Evolutionary conservation across 2,888 invertebrate genomes (phyloP), one percentile per base, ranked within the genome.

Genomic region (Meliscaeva auricollis): DNA sequence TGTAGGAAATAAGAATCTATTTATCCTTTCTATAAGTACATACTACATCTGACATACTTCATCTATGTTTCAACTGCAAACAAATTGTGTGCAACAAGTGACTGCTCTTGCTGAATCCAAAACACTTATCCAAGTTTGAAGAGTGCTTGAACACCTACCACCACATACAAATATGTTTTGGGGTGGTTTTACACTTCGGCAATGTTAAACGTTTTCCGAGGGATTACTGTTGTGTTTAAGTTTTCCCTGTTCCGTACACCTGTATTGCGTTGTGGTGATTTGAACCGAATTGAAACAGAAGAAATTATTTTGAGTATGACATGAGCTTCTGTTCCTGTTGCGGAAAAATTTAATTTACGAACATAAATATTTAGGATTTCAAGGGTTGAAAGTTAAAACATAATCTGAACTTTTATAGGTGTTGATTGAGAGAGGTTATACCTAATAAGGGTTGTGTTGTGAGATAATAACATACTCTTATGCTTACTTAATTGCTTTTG

Each of bases 81-180:
- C 15, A 32, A 30, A 2, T 20, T 26, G 26, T 35, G 2, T 35
- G 35, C 58, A 58, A 58, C 58, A 35, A 58, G 58, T 58, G 35
- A 2, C 20, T 20, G 26, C 26, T 35, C 48, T 30, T 35, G 20
- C 6, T 26, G 50, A 11, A 58, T 56, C 17, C 32, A 17, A 56
- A 32, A 54, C n/a, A 15, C 8, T 32, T 8, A 32, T 32, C n/a
- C 13, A n/a, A 32, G 17, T 32, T 17, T 32, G 5, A 11, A 56
- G 54, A 32, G 56, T 56, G 0, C 2, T 35, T 9, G 2, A 17
- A 17, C 17, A 17, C 30, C 32, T 3, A 26, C 26, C 26, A 26
- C 26, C 26, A 26, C 26, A 26, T 4, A 2, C 2, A 26, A 3
- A 26, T 26, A 4, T 26, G 26, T 26, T 26, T 26, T 26, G 9